Base-by-base conservation (phyloP, 2,113 vertebrate species). In the Panthera leo region DNA sequence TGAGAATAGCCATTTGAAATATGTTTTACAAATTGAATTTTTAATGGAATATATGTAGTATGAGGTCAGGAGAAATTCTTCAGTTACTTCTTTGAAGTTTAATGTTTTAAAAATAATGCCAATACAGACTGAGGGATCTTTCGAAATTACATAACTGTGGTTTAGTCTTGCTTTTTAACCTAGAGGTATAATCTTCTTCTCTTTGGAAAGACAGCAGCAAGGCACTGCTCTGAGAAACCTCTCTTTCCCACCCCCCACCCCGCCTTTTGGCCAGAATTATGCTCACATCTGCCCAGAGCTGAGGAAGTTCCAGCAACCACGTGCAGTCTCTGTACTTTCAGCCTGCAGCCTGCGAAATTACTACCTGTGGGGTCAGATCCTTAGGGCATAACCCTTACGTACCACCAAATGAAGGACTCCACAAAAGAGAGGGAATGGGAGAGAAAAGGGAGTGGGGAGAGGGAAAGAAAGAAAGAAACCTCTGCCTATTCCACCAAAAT, bases 31-130 rank as follows among this genome's bases (percentile, higher is more conserved):
- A 98, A 97, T 91, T 95, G 95, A 85, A 97, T 97, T 97, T 98
- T 98, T 97, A 97, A 97, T 96, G 97, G 96, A 96, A 96, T 97
- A 76, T 97, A 95, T 97, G 88, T 96, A 97, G 94, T 94, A 97
- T 98, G 98, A 98, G 97, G 95, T 97, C 96, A 98, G 93, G 83
- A 96, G 92, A 95, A 96, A 97, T 96, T 97, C 96, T 97, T 97
- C 83, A 82, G 93, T 98, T 97, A 83, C 95, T 97, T 98, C 98
- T 98, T 98, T 98, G 98, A 97, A 97, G 97, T 98, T 96, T 87
- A 36, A 88, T 86, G 92, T 97, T 98, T 95, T 97, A 94, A 95
- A 96, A 97, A 97, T 92, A 97, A 97, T 91, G 92, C 95, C 97
- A 98, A 82, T 97, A 94, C 96, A 94, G 96, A 97, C 95, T 98